Percentiles rank a stretch among this genome's conserved stretches.
Evolutionary conservation across 2,113 vertebrate species (phyloP).

Genomic region (Toxotes chatareus): DNA sequence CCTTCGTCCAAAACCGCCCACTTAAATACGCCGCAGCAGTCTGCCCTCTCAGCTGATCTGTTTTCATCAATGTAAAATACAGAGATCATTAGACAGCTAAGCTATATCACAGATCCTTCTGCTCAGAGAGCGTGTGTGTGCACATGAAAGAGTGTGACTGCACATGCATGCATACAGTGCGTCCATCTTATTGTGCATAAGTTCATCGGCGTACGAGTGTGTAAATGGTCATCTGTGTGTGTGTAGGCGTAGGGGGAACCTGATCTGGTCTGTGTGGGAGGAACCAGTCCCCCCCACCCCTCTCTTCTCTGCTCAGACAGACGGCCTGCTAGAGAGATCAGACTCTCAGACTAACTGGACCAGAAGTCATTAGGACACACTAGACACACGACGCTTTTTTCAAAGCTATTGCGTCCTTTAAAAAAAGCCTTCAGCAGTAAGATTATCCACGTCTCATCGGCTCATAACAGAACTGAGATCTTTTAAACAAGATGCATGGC

Average conservation of each 20-base stretch:
- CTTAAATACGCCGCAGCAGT: slow-evolving; percentile 68
- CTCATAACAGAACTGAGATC: slow-evolving; percentile 62
- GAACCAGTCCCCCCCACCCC: slow-evolving; percentile 64
- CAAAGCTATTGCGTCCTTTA: slow-evolving; percentile 66
- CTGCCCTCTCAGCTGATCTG: slow-evolving; percentile 80
- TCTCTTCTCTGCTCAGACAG: slow-evolving; percentile 67
- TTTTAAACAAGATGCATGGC: slow-evolving; percentile 60
- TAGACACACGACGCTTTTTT: slow-evolving; percentile 72
- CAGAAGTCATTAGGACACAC: slow-evolving; percentile 81
- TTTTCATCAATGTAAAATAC: slow-evolving; percentile 80
- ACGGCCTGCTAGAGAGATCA: slow-evolving; percentile 83
- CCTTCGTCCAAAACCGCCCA: slow-evolving; percentile 79
- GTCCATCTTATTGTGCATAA: slow-evolving; percentile 68
- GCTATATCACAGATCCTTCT: slow-evolving; percentile 75
- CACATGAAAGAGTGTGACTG: slow-evolving; percentile 34
- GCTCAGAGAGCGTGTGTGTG: slow-evolving; percentile 34
- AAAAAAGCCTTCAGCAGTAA: slow-evolving; percentile 60
- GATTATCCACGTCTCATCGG: slow-evolving; percentile 67
- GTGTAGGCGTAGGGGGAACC: slow-evolving; percentile 79
- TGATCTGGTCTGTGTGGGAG: slow-evolving; percentile 82
- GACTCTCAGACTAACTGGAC: slow-evolving; percentile 81
- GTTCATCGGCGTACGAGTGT: slow-evolving; percentile 65
- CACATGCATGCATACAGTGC: slow-evolving; percentile 42
- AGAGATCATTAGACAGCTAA: slow-evolving; percentile 81
- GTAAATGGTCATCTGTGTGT: slow-evolving; percentile 72